These are phyloP conservation scores for Camarhynchus parvulus DNA, from an alignment of 2,113 vertebrate genomes.

Conservation along the genomic window DNA sequence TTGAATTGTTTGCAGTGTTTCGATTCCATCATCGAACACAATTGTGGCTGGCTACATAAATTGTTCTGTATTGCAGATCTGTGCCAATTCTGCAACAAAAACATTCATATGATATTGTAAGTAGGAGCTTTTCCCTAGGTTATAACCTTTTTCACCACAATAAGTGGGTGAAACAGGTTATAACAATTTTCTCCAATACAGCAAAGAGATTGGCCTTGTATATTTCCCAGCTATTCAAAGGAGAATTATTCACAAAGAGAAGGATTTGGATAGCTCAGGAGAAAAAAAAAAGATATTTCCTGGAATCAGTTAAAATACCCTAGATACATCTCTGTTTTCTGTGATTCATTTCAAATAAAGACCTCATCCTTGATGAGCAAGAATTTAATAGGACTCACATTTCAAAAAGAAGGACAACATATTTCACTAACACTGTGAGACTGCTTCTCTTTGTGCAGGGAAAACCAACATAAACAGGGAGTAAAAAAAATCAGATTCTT, in stretches of 20 bases:
- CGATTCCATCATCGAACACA: neutral
- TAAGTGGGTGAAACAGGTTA: neutral
- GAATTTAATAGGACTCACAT: neutral
- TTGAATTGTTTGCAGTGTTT: neutral
- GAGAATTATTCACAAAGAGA: neutral
- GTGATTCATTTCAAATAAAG: neutral
- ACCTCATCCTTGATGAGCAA: neutral
- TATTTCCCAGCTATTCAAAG: neutral
- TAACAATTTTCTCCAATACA: neutral
- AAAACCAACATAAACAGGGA: neutral
- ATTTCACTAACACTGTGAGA: neutral
- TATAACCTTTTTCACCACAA: neutral
- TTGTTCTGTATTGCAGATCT: neutral
- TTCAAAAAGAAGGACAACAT: neutral
- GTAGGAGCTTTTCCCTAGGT: neutral
- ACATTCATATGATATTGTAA: neutral
- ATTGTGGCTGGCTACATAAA: neutral
- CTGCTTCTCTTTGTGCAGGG: neutral
- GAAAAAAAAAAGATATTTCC: neutral
- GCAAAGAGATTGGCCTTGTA: neutral
- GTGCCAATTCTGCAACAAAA: neutral
- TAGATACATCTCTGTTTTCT: neutral
- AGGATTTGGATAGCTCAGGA: neutral
- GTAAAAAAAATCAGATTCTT: neutral
- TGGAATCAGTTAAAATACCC: neutral